phyloP scores from a whole-genome alignment of 2,797 vertebrate genomes.

The Setipinna tenuifilis region DNA sequence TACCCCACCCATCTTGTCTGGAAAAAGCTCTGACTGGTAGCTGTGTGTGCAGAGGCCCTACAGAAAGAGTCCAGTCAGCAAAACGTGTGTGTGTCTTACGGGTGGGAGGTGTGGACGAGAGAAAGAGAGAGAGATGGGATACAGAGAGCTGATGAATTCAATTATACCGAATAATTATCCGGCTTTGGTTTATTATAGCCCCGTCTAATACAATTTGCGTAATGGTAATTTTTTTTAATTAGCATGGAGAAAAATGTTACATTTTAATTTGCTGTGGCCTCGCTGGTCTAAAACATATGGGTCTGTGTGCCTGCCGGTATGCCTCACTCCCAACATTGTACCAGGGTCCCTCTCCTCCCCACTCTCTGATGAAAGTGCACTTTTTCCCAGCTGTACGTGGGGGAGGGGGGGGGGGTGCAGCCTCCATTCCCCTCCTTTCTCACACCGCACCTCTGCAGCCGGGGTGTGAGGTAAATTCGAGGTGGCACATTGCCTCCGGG shows the following conservation, averaged over 20 bases:
- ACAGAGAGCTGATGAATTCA: conserved; percentile 46
- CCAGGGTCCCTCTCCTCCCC: not conserved
- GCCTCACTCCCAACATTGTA: not conserved
- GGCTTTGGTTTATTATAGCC: conserved; percentile 47
- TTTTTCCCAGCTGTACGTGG: not conserved
- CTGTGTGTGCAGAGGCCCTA: conserved; percentile 67
- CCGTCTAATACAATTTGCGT: conserved; percentile 52
- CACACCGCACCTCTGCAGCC: conserved; percentile 29
- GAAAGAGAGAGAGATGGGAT: not conserved
- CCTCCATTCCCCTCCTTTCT: not conserved
- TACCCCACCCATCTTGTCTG: not conserved
- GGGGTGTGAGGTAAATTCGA: conserved; percentile 40
- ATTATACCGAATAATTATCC: conserved; percentile 53
- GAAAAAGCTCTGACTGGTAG: conserved; percentile 45
- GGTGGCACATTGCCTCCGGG: conserved; percentile 13
- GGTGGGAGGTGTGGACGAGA: conserved; percentile 6
- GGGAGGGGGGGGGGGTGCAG: no score
- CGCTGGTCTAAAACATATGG: conserved; percentile 2
- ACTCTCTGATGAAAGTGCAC: not conserved
- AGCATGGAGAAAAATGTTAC: not conserved
- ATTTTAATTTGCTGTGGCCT: conserved; percentile 1
- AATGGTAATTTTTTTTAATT: conserved; percentile 58
- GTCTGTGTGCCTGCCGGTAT: not conserved
- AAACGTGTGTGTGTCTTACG: conserved; percentile 52
- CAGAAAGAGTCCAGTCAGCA: conserved; percentile 69